Conservation (phyloP, 2,888 invertebrate species). For the Lasiommata megera region DNA sequence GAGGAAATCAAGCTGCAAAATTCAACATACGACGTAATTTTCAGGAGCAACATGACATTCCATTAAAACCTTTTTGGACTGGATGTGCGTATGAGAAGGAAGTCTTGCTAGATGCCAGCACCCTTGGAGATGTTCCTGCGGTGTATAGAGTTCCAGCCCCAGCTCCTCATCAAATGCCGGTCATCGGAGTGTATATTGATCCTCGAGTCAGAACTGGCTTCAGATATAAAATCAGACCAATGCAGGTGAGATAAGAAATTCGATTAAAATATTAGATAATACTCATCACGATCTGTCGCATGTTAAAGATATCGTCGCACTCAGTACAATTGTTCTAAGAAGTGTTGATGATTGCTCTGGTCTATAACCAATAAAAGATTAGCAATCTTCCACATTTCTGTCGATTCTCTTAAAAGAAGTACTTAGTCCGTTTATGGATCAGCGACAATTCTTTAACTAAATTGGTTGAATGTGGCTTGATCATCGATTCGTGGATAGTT, state of each 20-base stretch:
- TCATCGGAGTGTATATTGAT: slow-evolving; percentile 87
- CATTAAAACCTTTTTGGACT: slow-evolving; percentile 55
- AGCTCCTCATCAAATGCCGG: slow-evolving; percentile 84
- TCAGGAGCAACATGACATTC: slow-evolving; percentile 60
- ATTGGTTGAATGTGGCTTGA: slow-evolving; percentile 64
- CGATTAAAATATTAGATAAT: slow-evolving; percentile 35
- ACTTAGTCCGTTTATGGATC: neutral
- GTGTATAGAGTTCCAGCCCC: slow-evolving; percentile 83
- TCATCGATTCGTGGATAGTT: slow-evolving; percentile 53
- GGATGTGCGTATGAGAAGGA: slow-evolving; percentile 53
- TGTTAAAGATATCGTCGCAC: slow-evolving; percentile 56
- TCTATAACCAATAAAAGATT: slow-evolving; percentile 34
- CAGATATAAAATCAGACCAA: slow-evolving; percentile 86
- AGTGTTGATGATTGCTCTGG: slow-evolving; percentile 69
- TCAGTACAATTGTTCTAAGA: slow-evolving; percentile 35
- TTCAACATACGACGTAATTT: slow-evolving; percentile 28
- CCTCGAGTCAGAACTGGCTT: slow-evolving; percentile 87
- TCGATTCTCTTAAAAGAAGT: neutral
- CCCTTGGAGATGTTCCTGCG: slow-evolving; percentile 84
- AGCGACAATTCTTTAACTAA: slow-evolving; percentile 48
- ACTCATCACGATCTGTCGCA: slow-evolving; percentile 44
- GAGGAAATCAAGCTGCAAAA: neutral
- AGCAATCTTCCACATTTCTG: slow-evolving; percentile 71
- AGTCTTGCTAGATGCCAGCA: slow-evolving; percentile 80
- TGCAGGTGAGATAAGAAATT: slow-evolving; percentile 78